These are phyloP conservation scores for Perca flavescens DNA, from an alignment of 2,113 vertebrate species.

Conservation along the genomic window DNA sequence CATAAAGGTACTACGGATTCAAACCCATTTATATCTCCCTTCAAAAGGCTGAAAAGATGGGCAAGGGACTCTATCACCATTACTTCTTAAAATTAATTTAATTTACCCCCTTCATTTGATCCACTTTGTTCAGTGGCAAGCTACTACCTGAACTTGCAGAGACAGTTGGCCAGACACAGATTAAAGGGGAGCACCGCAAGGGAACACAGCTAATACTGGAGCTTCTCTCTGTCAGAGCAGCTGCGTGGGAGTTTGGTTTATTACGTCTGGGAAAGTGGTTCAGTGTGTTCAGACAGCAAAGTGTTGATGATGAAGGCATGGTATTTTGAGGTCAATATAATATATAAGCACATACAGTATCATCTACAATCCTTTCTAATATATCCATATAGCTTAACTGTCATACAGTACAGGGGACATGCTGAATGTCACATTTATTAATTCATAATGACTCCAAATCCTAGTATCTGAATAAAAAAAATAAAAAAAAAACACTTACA, in stretches of 20 bases:
- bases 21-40: constrained; percentile 49
- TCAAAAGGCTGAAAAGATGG: constrained; percentile 46
- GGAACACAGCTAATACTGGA: constrained; percentile 46
- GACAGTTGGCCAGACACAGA: constrained; percentile 53
- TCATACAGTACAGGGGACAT: neutral
- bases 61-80: neutral
- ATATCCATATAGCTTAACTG: neutral
- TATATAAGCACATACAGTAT: constrained; percentile 14
- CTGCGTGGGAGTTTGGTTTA: constrained; percentile 65
- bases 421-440: neutral
- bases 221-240: constrained; percentile 49
- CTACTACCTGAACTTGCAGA: constrained; percentile 43
- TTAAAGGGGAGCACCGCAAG: constrained; percentile 44
- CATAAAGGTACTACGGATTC: constrained; percentile 35
- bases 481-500: neutral
- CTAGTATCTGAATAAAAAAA: neutral
- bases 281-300: constrained; percentile 53
- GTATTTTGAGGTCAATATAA: constrained; percentile 20
- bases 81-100: constrained; percentile 25
- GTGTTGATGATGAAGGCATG: constrained; percentile 15
- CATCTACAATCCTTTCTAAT: constrained; percentile 12
- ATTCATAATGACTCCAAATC: neutral
- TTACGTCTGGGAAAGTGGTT: constrained; percentile 48
- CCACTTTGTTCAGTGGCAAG: constrained; percentile 28
- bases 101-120: constrained; percentile 31